Evolutionary conservation across 2,113 vertebrate genomes (phyloP).

Genomic region (Thunnus thynnus): DNA sequence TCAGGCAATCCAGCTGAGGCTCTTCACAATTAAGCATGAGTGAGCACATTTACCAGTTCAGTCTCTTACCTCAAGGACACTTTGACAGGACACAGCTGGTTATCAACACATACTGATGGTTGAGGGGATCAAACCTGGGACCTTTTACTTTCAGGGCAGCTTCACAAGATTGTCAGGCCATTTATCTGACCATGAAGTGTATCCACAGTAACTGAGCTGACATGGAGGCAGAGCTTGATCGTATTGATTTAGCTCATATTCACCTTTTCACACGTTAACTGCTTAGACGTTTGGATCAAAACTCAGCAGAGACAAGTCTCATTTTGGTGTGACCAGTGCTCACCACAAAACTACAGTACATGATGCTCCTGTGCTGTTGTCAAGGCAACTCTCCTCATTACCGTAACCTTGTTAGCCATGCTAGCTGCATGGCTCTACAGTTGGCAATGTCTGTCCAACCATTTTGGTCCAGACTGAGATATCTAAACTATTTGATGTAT

Average conservation of each 20-base stretch:
- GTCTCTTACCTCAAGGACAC: conserved; percentile 30
- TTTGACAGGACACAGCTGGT: neutral
- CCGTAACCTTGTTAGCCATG: no score
- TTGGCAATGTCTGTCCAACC: no score
- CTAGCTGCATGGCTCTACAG: no score
- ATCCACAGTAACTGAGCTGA: neutral
- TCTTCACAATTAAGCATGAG: neutral
- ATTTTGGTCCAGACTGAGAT: no score
- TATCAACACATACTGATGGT: neutral
- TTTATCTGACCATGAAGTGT: no score
- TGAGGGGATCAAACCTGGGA: neutral
- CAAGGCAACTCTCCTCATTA: conserved; percentile 12
- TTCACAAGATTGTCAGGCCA: no score
- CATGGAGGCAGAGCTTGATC: neutral
- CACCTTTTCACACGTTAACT: neutral
- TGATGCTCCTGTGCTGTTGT: neutral
- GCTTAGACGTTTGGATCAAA: no score
- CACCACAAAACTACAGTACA: neutral
- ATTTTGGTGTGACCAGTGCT: neutral
- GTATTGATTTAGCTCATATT: neutral
- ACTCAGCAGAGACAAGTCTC: no score
- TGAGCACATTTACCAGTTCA: neutral
- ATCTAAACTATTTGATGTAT: no score
- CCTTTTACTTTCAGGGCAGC: neutral
- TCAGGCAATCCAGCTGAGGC: neutral